These are phyloP conservation scores for Corythornis vintsioides DNA, from an alignment of 2,113 vertebrate genomes.

Conservation along the genomic window DNA sequence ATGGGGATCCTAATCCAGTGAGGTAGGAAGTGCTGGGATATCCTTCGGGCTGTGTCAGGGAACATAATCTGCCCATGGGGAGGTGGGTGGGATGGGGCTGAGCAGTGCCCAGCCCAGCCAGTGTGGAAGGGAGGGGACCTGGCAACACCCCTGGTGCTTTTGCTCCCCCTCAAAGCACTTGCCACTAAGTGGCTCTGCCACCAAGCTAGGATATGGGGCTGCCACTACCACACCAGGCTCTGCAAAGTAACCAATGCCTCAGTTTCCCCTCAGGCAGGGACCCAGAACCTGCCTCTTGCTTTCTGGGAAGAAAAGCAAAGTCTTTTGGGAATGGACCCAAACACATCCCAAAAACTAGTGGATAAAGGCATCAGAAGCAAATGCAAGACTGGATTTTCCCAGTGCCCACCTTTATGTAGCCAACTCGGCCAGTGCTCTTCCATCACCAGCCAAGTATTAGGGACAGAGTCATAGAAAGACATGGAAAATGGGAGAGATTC, in stretches of 20 bases:
- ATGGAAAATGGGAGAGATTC: background rate
- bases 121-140: background rate
- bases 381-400: background rate
- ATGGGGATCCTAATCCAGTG: background rate
- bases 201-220: background rate
- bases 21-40: background rate
- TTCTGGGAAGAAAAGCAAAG: background rate
- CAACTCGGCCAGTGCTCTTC: accelerated
- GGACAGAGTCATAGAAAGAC: background rate
- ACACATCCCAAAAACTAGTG: background rate
- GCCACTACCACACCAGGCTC: background rate
- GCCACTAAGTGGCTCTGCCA: background rate
- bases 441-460: background rate
- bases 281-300: accelerated
- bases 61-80: accelerated
- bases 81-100: background rate
- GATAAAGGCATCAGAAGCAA: background rate
- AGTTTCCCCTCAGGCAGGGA: background rate
- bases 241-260: background rate
- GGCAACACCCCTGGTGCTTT: background rate
- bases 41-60: background rate
- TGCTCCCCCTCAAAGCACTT: background rate
- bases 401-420: background rate
- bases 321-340: background rate
- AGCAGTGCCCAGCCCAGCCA: background rate